Evolutionary conservation across 2,113 vertebrate genomes (phyloP).

Genomic region (Fulmarus glacialis): DNA sequence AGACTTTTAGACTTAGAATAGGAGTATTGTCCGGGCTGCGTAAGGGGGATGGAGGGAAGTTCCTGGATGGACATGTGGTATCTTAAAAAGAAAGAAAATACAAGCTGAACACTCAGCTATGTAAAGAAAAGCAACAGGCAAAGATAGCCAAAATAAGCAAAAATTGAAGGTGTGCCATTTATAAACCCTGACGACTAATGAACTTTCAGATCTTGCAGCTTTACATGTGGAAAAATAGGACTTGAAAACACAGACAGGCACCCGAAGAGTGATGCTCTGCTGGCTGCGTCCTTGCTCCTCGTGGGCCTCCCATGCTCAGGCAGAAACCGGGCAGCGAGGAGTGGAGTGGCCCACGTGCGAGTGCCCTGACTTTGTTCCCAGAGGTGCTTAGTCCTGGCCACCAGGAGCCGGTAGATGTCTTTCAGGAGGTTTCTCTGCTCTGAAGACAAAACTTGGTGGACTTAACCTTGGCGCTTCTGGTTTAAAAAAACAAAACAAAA

Average conservation of each 20-base stretch:
- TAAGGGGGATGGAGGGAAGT: not conserved
- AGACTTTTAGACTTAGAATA: not conserved
- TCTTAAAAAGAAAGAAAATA: not conserved
- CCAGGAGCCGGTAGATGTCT: not conserved
- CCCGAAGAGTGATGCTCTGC: not conserved
- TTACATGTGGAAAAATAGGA: not conserved
- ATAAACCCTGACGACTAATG: not conserved
- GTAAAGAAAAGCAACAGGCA: not conserved
- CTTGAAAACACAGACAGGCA: not conserved
- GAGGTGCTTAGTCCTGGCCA: not conserved
- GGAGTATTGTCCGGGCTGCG: not conserved
- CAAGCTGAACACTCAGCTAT: not conserved
- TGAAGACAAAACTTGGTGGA: not conserved
- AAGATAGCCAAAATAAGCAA: not conserved
- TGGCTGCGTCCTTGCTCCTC: not conserved
- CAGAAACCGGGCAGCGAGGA: fast-evolving
- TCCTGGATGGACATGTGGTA: not conserved
- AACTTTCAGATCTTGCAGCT: not conserved
- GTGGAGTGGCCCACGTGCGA: no score
- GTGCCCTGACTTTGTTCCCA: not conserved
- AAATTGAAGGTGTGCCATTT: not conserved
- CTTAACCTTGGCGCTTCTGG: not conserved
- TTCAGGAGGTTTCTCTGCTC: not conserved
- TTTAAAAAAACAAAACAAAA: not conserved
- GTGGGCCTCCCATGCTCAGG: fast-evolving